Evolutionary conservation across 2,797 vertebrate genomes (phyloP).

Genomic region (Fundulus diaphanus): DNA sequence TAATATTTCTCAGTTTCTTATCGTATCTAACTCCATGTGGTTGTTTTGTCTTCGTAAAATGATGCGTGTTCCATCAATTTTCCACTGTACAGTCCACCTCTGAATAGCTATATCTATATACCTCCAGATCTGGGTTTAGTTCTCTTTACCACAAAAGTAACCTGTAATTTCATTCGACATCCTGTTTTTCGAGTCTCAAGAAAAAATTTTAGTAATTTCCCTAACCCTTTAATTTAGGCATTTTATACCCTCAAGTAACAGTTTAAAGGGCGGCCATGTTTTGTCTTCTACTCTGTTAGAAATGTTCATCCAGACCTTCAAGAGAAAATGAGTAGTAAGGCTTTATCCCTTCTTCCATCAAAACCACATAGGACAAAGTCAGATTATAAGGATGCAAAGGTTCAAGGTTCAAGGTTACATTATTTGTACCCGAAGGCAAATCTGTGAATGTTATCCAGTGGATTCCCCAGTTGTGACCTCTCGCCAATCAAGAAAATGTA

Average conservation of each 20-base stretch:
- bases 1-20: too few species aligned
- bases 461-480: neutral
- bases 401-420: neutral
- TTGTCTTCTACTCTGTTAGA: neutral
- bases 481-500: neutral
- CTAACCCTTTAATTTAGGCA: neutral
- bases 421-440: too few species aligned
- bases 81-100: neutral
- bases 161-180: neutral
- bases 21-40: neutral
- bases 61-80: neutral
- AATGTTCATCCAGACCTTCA: neutral
- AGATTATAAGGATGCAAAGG: neutral
- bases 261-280: neutral
- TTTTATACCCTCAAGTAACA: neutral
- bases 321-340: neutral
- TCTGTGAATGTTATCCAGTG: neutral
- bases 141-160: neutral
- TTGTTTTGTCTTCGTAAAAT: neutral
- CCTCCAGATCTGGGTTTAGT: neutral
- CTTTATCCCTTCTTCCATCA: neutral
- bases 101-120: neutral
- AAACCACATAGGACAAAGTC: neutral
- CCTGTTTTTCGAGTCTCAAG: neutral
- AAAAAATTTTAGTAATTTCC: neutral